Evolutionary conservation across 2,113 vertebrate species (phyloP).

Genomic region (Leucopsar rothschildi): DNA sequence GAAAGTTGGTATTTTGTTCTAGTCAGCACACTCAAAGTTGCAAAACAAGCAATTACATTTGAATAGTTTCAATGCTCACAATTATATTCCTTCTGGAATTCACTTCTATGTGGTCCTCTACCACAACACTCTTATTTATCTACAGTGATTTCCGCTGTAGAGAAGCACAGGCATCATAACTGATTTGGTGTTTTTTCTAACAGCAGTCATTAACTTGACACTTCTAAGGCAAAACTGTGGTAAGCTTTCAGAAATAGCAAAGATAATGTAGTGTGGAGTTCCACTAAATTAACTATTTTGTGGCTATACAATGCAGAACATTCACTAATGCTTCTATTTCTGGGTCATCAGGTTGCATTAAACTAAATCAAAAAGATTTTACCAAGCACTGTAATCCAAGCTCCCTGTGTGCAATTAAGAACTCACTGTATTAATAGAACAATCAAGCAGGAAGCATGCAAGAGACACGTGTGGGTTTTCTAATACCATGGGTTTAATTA

Average conservation of each 20-base stretch:
- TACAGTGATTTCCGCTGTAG: background rate
- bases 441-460: background rate
- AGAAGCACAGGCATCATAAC: background rate
- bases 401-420: background rate
- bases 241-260: slow-evolving; percentile 1
- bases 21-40: background rate
- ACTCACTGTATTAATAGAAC: background rate
- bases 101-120: background rate
- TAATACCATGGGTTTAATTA: background rate
- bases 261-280: background rate
- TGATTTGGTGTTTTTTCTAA: background rate
- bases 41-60: background rate
- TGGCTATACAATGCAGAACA: background rate
- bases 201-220: background rate
- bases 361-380: slow-evolving; percentile 5
- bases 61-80: background rate
- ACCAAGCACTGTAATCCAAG: background rate
- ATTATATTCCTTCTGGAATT: background rate
- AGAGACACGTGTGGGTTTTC: background rate
- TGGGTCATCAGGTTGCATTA: background rate
- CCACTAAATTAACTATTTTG: background rate
- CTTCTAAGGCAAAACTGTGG: background rate
- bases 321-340: background rate
- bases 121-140: background rate
- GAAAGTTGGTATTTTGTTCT: background rate